Conservation (phyloP, 2,797 vertebrate genomes). For the Anableps anableps region DNA sequence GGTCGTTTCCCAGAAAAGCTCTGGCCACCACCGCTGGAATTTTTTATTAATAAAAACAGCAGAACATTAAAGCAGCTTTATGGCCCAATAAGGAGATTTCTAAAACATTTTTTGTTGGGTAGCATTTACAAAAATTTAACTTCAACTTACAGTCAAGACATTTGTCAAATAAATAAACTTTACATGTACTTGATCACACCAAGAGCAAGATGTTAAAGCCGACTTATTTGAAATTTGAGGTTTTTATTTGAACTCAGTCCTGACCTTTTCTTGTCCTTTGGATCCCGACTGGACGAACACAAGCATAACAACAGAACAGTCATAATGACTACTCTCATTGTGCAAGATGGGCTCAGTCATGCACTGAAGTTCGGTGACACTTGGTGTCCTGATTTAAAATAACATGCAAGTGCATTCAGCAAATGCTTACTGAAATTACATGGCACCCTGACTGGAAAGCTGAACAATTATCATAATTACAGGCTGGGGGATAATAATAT, state of each 20-base stretch:
- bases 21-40: constrained; percentile 46
- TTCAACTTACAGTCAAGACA: constrained; percentile 12
- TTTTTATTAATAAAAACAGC: constrained; percentile 62
- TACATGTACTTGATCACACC: not conserved
- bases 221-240: constrained; percentile 1
- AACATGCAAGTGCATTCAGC: constrained; percentile 24
- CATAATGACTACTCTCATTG: constrained; percentile 48
- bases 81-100: constrained; percentile 51
- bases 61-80: constrained; percentile 39
- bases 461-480: constrained; percentile 46
- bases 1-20: constrained; percentile 49
- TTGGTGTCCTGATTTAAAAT: constrained; percentile 34
- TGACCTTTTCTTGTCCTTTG: constrained; percentile 12
- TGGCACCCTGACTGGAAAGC: constrained; percentile 20
- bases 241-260: constrained; percentile 6
- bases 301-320: constrained; percentile 45
- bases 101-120: constrained; percentile 44
- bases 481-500: constrained; percentile 23
- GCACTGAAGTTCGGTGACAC: constrained; percentile 21
- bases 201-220: not conserved
- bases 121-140: constrained; percentile 33
- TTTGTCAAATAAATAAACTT: constrained; percentile 23
- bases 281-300: constrained; percentile 21
- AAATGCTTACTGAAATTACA: constrained; percentile 13
- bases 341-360: constrained; percentile 29